A percentile compares a stretch with the other conserved stretches of the same genome.
Conservation (phyloP, 1,140 invertebrate genomes). For the Drosophila sp. region DNA sequence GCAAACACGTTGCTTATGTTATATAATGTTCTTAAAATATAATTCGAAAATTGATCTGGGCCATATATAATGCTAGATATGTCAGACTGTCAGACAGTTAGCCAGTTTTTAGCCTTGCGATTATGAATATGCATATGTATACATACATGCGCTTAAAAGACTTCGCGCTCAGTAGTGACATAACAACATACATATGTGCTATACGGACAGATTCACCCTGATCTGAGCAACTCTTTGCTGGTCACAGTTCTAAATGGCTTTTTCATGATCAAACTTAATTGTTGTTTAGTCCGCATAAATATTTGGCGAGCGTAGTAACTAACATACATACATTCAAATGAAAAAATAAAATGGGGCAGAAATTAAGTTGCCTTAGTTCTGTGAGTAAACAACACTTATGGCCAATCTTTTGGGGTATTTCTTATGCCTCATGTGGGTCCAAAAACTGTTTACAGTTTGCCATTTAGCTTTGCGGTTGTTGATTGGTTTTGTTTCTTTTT, state of each 20-base stretch:
- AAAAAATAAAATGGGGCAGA: slow-evolving; percentile 31
- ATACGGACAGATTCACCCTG: slow-evolving; percentile 18
- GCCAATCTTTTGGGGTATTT: slow-evolving; percentile 14
- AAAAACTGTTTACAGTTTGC: slow-evolving; percentile 61
- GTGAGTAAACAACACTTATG: slow-evolving; percentile 39
- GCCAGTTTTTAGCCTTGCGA: slow-evolving; percentile 36
- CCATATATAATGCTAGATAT: slow-evolving; percentile 59
- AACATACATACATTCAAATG: background rate
- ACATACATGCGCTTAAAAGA: background rate
- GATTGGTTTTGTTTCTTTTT: slow-evolving; percentile 16
- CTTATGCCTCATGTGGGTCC: slow-evolving; percentile 28
- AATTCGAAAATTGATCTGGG: slow-evolving; percentile 39
- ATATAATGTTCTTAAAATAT: slow-evolving; percentile 57
- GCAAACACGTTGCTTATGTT: slow-evolving; percentile 47
- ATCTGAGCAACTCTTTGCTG: slow-evolving; percentile 36
- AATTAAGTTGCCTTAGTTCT: slow-evolving; percentile 44
- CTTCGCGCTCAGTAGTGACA: background rate
- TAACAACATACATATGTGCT: background rate
- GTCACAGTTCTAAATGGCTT: slow-evolving; percentile 58
- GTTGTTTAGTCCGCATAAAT: slow-evolving; percentile 69
- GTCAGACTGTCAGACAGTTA: slow-evolving; percentile 46
- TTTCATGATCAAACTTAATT: slow-evolving; percentile 65
- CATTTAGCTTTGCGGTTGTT: slow-evolving; percentile 13
- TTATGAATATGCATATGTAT: slow-evolving; percentile 36
- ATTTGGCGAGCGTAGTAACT: slow-evolving; percentile 53